Evolutionary conservation across 2,888 invertebrate species (phyloP), one percentile per base, ranked within the genome.

Genomic region (Callyntrura sp.): DNA sequence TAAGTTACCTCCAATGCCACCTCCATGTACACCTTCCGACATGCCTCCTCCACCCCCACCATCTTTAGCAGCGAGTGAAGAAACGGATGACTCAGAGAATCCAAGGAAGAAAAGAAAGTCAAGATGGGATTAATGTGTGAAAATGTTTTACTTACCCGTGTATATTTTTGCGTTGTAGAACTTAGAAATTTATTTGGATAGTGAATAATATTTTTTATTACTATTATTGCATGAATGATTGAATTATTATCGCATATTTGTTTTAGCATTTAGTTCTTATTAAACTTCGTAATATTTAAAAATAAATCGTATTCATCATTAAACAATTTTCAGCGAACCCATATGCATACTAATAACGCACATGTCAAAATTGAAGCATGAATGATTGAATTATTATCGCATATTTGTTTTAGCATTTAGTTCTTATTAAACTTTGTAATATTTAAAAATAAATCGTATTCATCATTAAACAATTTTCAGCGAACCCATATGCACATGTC

Each of bases 11-110:
- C 84, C 83, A 35, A 82, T 90, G 81, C 91, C 92, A 43, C 92
- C 91, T n/a, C 90, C 90, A 57, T 48, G 70, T 25, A 14, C 0
- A 20, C 17, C n/a, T 28, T 73, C 55, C n/a, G 48, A 78, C 0
- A 48, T 90, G 65, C 87, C 93, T 23, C 93, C 93, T 70, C 93
- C 93, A 81, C 91, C 93, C 76, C 91, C 92, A 35, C 90, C 92
- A 20, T 60, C 81, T 11, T 23, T 20, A 20, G 48, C 76, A 12
- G 14, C 65, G 12, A 62, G 8, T 43, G 88, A 43, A 20, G 88
- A 87, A 12, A 17, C 82, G 9, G 70, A 84, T 23, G 82, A 85
- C 17, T 55, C 60, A 11, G 86, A 82, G 62, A 81, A 76, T 68
- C 83, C 87, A 0, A 65, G 48, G 20, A 88, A 88, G 43, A 86